phyloP scores from a whole-genome alignment of 30 jellyfish, hydroid and myxozoan species.

The Aurelia sp. region DNA sequence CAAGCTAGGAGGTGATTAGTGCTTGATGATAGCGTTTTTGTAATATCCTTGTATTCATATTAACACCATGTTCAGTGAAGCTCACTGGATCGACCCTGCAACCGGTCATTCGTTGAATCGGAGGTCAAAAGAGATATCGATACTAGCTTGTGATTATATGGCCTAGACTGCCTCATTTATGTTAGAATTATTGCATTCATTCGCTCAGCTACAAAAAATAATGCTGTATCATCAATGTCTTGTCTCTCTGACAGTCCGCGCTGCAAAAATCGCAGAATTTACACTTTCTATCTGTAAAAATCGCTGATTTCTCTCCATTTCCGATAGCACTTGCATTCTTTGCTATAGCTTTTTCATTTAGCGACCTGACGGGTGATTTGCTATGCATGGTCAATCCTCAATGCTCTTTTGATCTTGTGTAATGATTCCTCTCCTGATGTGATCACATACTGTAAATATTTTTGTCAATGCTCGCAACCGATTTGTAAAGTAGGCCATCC shows the following conservation, averaged over 20 bases:
- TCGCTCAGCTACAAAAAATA: neutral
- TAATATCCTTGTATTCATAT: neutral
- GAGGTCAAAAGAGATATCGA: neutral
- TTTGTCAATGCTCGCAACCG: conserved; percentile 49
- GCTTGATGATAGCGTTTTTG: neutral
- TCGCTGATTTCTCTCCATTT: no score
- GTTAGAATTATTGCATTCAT: neutral
- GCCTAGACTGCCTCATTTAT: conserved; percentile 2
- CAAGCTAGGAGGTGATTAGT: no score
- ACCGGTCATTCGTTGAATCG: conserved; percentile 24
- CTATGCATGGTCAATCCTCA: conserved; percentile 41
- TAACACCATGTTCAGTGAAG: conserved; percentile 1
- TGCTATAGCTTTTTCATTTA: no score
- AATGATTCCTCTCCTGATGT: conserved; percentile 50
- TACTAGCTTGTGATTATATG: neutral
- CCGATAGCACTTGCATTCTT: no score
- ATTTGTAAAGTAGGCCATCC: conserved; percentile 64
- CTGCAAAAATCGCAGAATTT: no score
- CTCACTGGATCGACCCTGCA: conserved; percentile 49
- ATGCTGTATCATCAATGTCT: neutral
- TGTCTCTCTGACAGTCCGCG: no score
- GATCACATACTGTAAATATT: conserved; percentile 71
- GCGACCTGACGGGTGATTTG: conserved; percentile 20
- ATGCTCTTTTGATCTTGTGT: conserved; percentile 67
- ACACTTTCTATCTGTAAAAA: no score